A percentile compares a stretch with the other conserved stretches of the same genome.
phyloP scores from a whole-genome alignment of 2,888 invertebrate genomes.

The Coronaproctus castanopsis region DNA sequence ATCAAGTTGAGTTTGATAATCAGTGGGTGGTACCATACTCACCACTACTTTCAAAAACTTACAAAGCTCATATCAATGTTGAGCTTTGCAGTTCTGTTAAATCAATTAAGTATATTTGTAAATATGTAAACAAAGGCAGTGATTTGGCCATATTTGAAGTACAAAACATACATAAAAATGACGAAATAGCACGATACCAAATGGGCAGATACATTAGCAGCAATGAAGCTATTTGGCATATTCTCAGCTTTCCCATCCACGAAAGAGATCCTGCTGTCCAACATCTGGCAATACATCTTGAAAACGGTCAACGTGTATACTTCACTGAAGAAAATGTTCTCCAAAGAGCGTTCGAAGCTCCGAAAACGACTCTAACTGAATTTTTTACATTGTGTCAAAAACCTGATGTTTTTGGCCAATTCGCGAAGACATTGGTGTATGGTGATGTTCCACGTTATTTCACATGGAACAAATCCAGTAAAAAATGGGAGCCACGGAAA shows the following conservation, averaged over 20 bases:
- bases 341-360: conserved; percentile 14
- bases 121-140: conserved; percentile 21
- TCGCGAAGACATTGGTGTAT: conserved; percentile 25
- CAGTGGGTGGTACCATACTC: conserved; percentile 18
- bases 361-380: conserved; percentile 22
- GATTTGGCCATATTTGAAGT: conserved; percentile 16
- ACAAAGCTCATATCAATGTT: conserved; percentile 25
- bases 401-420: conserved; percentile 18
- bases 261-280: conserved; percentile 20
- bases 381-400: conserved; percentile 24
- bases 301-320: conserved; percentile 22
- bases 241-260: conserved; percentile 23
- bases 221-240: conserved; percentile 16
- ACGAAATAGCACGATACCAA: conserved; percentile 20
- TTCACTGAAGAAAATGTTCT: conserved; percentile 8
- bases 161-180: conserved; percentile 17
- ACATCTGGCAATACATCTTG: conserved; percentile 22
- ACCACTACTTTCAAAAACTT: conserved; percentile 17
- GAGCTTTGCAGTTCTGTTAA: conserved; percentile 27
- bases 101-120: conserved; percentile 26
- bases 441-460: conserved; percentile 22
- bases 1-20: conserved; percentile 17
- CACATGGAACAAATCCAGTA: conserved; percentile 13
- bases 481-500: conserved; percentile 16
- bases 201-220: conserved; percentile 21